Base-by-base conservation (phyloP, 2,797 vertebrate genomes). In the Anguilla marmorata region DNA sequence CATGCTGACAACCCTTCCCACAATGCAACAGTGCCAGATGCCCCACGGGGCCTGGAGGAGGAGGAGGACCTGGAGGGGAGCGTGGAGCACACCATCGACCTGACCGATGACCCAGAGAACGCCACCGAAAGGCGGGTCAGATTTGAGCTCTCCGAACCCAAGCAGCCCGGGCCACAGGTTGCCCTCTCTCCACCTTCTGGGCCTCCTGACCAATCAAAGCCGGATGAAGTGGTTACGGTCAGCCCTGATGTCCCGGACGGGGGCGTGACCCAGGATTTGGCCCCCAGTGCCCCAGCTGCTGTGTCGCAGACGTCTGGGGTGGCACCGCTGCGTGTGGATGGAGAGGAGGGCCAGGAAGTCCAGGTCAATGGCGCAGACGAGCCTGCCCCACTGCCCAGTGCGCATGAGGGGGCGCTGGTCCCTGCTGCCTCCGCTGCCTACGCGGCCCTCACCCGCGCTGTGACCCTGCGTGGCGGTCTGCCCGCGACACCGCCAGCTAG, bases 21-120 rank as follows among this genome's bases (percentile, higher is more conserved):
- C 19, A 79, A 69, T 0, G 0, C 5, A 0, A 0, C 74, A 1
- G 87, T 72, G 58, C 52, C 48, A 60, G 52, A 88, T 0, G 30
- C 7, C 58, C 83, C 48, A 89, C 0, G 80, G 9, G 87, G 80
- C 50, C 27, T 37, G 74, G 45, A 88, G 0, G 58, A 92, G 54
- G 89, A 93, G 2, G 91, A 76, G 5, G 54, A 87, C 50, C 11
- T 3, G 41, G 86, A 69, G 27, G 85, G 85, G 69, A 33, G n/a
- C 50, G 14, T 54, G 50, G 69, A 89, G 50, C 14, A 50, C 14
- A 56, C 85, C 56, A 54, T 3, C 69, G 30, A 86, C 33, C 45
- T 48, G 52, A 9, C 45, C 6, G 19, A 11, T 48, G n/a, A 48
- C 50, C 9, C 7, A 30, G 56, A 87, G 86, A 54, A 74, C 76